These are phyloP conservation scores for Trissolcus brochymenae DNA, from an alignment of 2,888 invertebrate species.

Conservation along the genomic window DNA sequence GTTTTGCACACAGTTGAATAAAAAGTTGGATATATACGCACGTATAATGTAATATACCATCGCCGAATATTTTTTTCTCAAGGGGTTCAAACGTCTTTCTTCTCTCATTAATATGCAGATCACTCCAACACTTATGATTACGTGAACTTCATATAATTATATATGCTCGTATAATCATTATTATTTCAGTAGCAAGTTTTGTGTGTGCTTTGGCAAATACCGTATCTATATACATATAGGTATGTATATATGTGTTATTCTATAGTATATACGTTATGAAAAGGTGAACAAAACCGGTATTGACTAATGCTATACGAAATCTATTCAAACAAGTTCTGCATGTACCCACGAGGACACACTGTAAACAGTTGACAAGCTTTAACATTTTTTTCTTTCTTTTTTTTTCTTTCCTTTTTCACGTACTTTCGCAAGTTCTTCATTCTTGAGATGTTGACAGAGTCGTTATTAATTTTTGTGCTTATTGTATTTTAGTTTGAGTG, in stretches of 20 bases:
- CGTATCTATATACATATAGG: conserved; percentile 24
- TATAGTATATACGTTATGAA: conserved; percentile 45
- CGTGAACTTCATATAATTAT: conserved; percentile 26
- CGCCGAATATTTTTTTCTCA: background rate
- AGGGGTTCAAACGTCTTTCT: background rate
- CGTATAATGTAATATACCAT: background rate
- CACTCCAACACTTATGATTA: conserved; percentile 6
- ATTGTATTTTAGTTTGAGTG: background rate
- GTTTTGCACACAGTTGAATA: background rate
- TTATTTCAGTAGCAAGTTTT: conserved; percentile 4
- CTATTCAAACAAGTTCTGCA: conserved; percentile 63
- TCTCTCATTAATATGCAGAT: conserved; percentile 24
- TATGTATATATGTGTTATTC: conserved; percentile 39
- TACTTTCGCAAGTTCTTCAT: background rate
- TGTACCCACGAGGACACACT: conserved; percentile 15
- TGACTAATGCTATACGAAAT: conserved; percentile 65
- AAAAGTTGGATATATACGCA: no score
- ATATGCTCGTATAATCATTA: conserved; percentile 25
- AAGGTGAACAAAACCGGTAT: conserved; percentile 68
- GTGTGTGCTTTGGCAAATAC: conserved; percentile 28
- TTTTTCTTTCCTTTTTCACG: background rate
- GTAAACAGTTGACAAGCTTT: conserved; percentile 31
- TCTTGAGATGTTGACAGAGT: background rate
- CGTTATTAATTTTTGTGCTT: background rate
- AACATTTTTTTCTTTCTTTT: conserved; percentile 24